These are phyloP conservation scores for Megaceryle maxima DNA, from an alignment of 2,113 vertebrate genomes.

Conservation along the genomic window DNA sequence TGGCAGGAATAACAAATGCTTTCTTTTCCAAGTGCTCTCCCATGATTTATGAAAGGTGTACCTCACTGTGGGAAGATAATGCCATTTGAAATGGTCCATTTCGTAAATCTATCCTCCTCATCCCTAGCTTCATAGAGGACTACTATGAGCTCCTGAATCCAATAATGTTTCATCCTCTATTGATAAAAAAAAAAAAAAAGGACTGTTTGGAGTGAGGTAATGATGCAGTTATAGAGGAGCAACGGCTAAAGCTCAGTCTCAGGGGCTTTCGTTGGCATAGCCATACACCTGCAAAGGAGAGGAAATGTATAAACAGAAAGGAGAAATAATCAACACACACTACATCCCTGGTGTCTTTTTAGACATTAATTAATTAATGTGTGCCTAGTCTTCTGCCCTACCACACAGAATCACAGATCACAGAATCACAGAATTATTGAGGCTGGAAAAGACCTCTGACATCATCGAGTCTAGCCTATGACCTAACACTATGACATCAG, in stretches of 20 bases:
- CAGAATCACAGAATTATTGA: too few relatives aligned
- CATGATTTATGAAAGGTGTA: slow-evolving; percentile 90
- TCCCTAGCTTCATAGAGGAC: slow-evolving; percentile 71
- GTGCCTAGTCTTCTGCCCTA: slow-evolving; percentile 36
- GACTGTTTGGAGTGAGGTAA: slow-evolving; percentile 81
- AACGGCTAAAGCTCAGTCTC: slow-evolving; percentile 73
- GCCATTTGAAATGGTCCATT: slow-evolving; percentile 91
- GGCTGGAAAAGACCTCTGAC: too few relatives aligned
- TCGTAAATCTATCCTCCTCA: slow-evolving; percentile 87
- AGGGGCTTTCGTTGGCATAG: slow-evolving; percentile 74
- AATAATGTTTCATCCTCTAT: slow-evolving; percentile 86
- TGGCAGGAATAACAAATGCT: slow-evolving; percentile 77
- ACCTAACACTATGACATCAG: too few relatives aligned
- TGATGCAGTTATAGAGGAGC: slow-evolving; percentile 76
- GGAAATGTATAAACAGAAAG: slow-evolving; percentile 76
- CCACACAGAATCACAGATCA: background rate
- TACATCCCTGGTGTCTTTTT: slow-evolving; percentile 74
- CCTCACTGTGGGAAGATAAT: slow-evolving; percentile 86
- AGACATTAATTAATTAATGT: slow-evolving; percentile 72
- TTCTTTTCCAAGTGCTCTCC: slow-evolving; percentile 73
- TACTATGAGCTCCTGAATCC: slow-evolving; percentile 80
- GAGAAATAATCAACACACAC: slow-evolving; percentile 78
- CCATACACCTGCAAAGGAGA: slow-evolving; percentile 71
- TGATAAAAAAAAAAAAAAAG: slow-evolving; percentile 75
- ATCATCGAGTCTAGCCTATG: too few relatives aligned